Percentiles rank a stretch among this genome's conserved stretches.
Conservation (phyloP, 2,797 vertebrate species). For the Rhinogobio ventralis region DNA sequence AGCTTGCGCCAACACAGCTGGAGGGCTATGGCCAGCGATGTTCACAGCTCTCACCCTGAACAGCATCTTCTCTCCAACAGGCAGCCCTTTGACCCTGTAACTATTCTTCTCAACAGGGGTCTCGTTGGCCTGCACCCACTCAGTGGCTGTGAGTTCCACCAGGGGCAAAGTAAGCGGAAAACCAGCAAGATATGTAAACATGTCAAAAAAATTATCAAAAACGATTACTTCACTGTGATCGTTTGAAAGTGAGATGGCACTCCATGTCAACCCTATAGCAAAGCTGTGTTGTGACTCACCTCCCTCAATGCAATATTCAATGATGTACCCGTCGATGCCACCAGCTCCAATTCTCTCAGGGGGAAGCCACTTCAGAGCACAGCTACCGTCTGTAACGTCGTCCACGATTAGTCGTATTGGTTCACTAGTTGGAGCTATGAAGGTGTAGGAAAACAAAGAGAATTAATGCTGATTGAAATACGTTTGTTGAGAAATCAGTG, state of each 20-base stretch:
- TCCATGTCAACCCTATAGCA: slow-evolving; percentile 10
- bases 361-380: slow-evolving; percentile 88
- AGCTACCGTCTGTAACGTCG: slow-evolving; percentile 87
- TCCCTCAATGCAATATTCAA: slow-evolving; percentile 89
- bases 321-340: slow-evolving; percentile 89
- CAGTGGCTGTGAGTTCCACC: slow-evolving; percentile 54
- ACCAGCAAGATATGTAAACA: slow-evolving; percentile 36
- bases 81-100: slow-evolving; percentile 83
- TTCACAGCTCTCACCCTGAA: slow-evolving; percentile 87
- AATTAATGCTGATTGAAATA: slow-evolving; percentile 62
- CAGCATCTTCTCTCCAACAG: slow-evolving; percentile 84
- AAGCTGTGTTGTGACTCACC: slow-evolving; percentile 72
- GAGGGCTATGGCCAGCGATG: slow-evolving; percentile 84
- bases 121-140: slow-evolving; percentile 83
- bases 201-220: slow-evolving; percentile 40
- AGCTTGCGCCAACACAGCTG: slow-evolving; percentile 78
- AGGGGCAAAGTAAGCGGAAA: background rate
- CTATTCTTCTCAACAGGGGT: slow-evolving; percentile 77
- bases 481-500: slow-evolving; percentile 18
- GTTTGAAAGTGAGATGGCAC: slow-evolving; percentile 4
- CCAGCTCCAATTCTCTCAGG: slow-evolving; percentile 87
- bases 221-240: background rate
- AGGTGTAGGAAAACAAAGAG: slow-evolving; percentile 61
- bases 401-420: slow-evolving; percentile 85
- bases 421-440: slow-evolving; percentile 83